A percentile compares a stretch with the other conserved stretches of the same genome.
Conservation (phyloP, 2,888 invertebrate species). For the Camptogramma bilineatum region DNA sequence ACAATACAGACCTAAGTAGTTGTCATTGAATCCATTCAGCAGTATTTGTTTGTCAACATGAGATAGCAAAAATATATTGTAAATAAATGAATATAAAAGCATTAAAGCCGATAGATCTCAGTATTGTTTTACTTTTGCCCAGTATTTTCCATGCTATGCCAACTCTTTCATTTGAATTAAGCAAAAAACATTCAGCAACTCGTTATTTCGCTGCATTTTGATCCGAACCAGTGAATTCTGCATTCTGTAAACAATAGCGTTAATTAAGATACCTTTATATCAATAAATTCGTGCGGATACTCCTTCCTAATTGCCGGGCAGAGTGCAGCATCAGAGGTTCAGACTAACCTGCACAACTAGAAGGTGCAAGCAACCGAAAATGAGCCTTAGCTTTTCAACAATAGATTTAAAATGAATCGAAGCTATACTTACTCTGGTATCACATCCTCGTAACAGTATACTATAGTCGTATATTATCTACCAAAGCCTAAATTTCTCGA, state of each 20-base stretch:
- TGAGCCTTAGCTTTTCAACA: not conserved
- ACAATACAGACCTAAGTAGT: not conserved
- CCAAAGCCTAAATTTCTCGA: too few relatives aligned
- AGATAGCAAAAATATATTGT: not conserved
- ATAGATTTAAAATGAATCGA: not conserved
- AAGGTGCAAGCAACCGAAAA: constrained; percentile 57
- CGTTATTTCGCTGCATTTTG: constrained; percentile 33
- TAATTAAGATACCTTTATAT: constrained; percentile 71
- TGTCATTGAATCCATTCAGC: not conserved
- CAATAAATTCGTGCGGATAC: constrained; percentile 70
- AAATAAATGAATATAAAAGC: not conserved
- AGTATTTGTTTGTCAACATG: not conserved
- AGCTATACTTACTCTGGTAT: not conserved
- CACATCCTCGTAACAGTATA: too few relatives aligned
- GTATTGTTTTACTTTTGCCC: constrained; percentile 5
- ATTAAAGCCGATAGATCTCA: not conserved
- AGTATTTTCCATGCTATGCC: constrained; percentile 5
- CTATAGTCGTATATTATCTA: too few relatives aligned
- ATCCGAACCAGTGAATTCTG: constrained; percentile 25
- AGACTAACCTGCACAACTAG: constrained; percentile 48
- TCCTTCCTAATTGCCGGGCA: constrained; percentile 76
- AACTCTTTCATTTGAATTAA: constrained; percentile 35
- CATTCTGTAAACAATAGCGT: constrained; percentile 40
- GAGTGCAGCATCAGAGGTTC: constrained; percentile 65
- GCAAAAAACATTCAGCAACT: constrained; percentile 31